phyloP scores from a whole-genome alignment of 2,113 vertebrate genomes.

The Muntiacus muntjak region DNA sequence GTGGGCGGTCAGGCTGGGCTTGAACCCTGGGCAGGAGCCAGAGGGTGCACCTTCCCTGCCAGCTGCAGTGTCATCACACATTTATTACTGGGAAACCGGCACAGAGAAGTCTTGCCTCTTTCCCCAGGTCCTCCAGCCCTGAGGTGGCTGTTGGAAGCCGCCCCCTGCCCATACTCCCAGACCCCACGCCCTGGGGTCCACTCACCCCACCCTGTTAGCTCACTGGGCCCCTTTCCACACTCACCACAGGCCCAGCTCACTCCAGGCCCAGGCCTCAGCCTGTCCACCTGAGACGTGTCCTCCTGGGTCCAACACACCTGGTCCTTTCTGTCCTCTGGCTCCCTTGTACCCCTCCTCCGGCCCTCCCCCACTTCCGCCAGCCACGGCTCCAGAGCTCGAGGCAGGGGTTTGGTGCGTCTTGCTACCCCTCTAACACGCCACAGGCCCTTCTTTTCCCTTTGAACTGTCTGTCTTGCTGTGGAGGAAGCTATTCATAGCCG shows the following conservation, averaged over 20 bases:
- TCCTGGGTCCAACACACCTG: neutral
- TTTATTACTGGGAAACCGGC: neutral
- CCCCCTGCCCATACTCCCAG: neutral
- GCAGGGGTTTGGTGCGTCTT: neutral
- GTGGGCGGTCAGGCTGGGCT: neutral
- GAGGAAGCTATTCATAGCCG: conserved; percentile 74
- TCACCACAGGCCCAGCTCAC: neutral
- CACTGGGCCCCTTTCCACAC: neutral
- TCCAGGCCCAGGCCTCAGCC: neutral
- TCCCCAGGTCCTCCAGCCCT: neutral
- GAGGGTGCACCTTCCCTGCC: neutral
- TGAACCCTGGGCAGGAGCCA: neutral
- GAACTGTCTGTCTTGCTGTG: conserved; percentile 67
- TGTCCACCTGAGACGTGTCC: neutral
- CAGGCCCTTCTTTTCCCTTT: conserved; percentile 51
- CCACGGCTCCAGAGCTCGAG: neutral
- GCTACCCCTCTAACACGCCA: neutral
- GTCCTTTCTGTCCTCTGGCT: fast-evolving
- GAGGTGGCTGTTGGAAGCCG: neutral
- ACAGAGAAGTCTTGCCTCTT: neutral
- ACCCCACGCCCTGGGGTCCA: too few species aligned
- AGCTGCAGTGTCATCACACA: neutral
- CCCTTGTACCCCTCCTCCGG: fast-evolving
- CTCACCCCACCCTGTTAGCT: neutral
- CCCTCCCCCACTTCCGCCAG: neutral